Evolutionary conservation across 2,113 vertebrate genomes (phyloP), one percentile per base, ranked within the genome.

Genomic region (Channa maculata): DNA sequence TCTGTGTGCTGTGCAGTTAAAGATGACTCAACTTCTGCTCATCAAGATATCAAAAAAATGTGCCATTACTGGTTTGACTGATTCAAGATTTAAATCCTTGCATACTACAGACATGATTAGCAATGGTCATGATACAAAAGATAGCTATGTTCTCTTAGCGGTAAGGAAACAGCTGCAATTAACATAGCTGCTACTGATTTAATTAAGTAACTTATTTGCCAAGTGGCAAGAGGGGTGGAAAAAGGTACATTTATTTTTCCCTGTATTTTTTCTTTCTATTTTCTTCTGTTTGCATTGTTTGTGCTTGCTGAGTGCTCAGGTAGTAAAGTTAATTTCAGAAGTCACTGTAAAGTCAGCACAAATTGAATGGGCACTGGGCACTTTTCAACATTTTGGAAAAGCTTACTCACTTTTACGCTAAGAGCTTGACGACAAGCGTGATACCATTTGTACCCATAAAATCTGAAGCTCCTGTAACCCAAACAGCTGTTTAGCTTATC

Each of bases 21-120:
- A 15, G 50, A 78, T 80, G 66, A 70, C 10, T 81, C 46, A 63
- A 33, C 9, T 33, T 24, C 62, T 52, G 75, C 51, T 57, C 72
- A 13, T 73, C 39, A 65, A 74, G 62, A 65, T 66, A 43, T 74
- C 38, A 67, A 79, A 71, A 60, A 49, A 34, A 70, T 14, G 36
- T 66, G 69, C 13, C 66, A 76, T 69, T 65, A 53, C 44, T 73
- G 43, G 44, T 48, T 44, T 61, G 46, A 78, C 50, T 67, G 55
- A 51, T 67, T 9, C 12, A 36, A 36, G 52, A 54, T 54, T 24
- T 10, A 54, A 36, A 54, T 15, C 33, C 33, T 34, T 34, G 36
- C 33, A 54, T 36, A 7, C 39, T 41, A 7, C 6, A 54, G 52
- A 6, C 8, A 13, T 54, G 36, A 12, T 6, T 36, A 54, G 34